A percentile compares a stretch with the other conserved stretches of the same genome.
Conservation (phyloP, 2,888 invertebrate species). For the Athalia circularis region DNA sequence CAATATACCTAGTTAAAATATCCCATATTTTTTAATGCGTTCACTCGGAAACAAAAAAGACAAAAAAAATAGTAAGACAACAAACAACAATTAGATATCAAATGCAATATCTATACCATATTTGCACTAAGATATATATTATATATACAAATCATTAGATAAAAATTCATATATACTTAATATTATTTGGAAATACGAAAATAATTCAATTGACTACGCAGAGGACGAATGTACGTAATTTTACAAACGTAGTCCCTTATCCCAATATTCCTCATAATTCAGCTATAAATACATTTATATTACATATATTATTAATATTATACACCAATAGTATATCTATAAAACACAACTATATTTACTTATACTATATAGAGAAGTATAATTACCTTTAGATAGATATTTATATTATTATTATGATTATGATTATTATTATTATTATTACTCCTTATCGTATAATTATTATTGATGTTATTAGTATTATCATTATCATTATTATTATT, state of each 20-base stretch:
- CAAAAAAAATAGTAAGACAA: neutral
- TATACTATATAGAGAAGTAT: neutral
- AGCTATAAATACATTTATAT: neutral
- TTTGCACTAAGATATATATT: neutral
- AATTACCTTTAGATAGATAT: neutral
- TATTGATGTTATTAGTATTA: neutral
- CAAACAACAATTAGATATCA: neutral
- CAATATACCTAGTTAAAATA: too few species aligned
- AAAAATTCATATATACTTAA: neutral
- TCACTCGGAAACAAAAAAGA: too few species aligned
- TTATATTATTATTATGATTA: neutral
- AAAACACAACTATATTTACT: neutral
- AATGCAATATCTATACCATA: neutral
- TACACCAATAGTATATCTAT: conserved; percentile 4
- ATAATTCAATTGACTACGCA: too few species aligned
- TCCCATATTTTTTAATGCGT: too few species aligned
- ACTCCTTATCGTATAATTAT: neutral
- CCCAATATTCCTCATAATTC: neutral
- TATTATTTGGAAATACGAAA: too few species aligned
- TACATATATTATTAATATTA: conserved; percentile 4
- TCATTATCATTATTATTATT: conserved; percentile 13
- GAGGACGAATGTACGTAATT: too few species aligned
- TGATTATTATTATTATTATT: neutral
- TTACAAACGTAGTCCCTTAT: too few species aligned
- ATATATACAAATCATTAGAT: neutral